Evolutionary conservation across 1,140 invertebrate species (phyloP).

Genomic region (Sitodiplosis mosellana): DNA sequence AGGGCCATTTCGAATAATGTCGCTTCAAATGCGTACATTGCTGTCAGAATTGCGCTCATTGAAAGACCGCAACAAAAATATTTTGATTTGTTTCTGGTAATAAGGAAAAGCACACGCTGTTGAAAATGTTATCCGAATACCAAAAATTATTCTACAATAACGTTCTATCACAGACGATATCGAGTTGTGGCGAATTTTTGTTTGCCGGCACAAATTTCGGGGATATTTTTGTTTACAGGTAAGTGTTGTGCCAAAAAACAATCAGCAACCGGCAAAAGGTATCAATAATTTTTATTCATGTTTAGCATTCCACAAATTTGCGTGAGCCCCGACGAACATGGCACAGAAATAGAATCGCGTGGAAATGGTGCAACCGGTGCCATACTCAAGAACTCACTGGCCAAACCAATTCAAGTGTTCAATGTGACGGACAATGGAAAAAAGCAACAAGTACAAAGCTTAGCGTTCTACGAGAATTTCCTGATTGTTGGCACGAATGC

Average conservation of each 20-base stretch:
- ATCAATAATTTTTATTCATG: conserved; percentile 7
- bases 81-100: too few relatives aligned
- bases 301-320: conserved; percentile 27
- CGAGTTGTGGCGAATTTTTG: conserved; percentile 63
- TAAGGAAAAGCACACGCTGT: not conserved
- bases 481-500: conserved; percentile 49
- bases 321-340: not conserved
- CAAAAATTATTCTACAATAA: conserved; percentile 55
- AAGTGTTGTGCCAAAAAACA: conserved; percentile 23
- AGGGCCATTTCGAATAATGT: too few relatives aligned
- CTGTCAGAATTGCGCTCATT: too few relatives aligned
- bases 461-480: conserved; percentile 48
- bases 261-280: conserved; percentile 2
- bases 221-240: conserved; percentile 67
- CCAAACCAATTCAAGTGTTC: conserved; percentile 35
- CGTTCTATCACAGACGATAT: conserved; percentile 58
- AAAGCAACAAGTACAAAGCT: conserved; percentile 43
- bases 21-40: too few relatives aligned
- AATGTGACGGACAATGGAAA: conserved; percentile 27
- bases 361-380: conserved; percentile 34
- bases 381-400: conserved; percentile 28
- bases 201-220: conserved; percentile 70
- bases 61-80: too few relatives aligned
- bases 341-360: conserved; percentile 21
- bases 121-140: conserved; percentile 14